These are phyloP conservation scores for Grus americana DNA, from an alignment of 2,113 vertebrate species.

Conservation along the genomic window DNA sequence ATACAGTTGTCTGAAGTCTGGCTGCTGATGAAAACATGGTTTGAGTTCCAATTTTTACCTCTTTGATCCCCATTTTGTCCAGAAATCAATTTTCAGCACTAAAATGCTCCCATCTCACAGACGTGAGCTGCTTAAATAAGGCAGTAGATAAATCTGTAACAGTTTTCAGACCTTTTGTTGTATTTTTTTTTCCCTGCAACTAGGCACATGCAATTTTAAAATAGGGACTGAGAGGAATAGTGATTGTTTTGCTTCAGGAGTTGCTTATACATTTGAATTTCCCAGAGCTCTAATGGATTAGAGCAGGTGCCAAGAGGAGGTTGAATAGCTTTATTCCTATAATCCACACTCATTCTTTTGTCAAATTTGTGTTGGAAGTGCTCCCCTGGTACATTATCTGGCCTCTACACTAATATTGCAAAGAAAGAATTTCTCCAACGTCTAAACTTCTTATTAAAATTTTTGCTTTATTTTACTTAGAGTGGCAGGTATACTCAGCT, in stretches of 20 bases:
- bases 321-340: background rate
- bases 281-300: background rate
- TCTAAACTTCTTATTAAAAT: background rate
- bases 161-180: background rate
- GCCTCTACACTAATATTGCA: background rate
- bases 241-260: background rate
- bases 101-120: background rate
- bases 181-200: background rate
- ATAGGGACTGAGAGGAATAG: background rate
- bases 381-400: background rate
- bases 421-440: background rate
- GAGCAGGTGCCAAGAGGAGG: background rate
- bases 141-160: background rate
- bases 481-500: background rate
- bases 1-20: background rate
- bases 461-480: background rate
- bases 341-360: background rate
- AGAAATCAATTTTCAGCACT: constrained; percentile 30
- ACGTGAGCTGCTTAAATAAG: background rate
- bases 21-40: background rate
- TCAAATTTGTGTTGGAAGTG: background rate
- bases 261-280: background rate
- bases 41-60: background rate
- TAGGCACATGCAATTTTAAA: background rate
- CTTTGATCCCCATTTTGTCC: constrained; percentile 1